A percentile compares a stretch with the other conserved stretches of the same genome.
These are phyloP conservation scores for Mactromeris polynyma DNA, from an alignment of 2,888 invertebrate genomes.

Conservation along the genomic window DNA sequence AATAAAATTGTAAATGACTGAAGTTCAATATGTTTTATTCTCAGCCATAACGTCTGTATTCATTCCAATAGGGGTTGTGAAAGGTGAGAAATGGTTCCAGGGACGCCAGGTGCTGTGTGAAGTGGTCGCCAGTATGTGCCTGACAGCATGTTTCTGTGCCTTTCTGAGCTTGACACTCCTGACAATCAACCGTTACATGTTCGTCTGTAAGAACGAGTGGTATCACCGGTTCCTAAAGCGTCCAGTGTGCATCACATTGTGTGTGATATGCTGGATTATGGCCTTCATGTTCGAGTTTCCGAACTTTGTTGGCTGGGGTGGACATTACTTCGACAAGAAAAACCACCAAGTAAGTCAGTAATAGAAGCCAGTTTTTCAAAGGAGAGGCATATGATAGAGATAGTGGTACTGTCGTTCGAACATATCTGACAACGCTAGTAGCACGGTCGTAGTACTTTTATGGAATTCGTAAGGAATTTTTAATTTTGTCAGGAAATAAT, in stretches of 20 bases:
- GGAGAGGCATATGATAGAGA: too few relatives aligned
- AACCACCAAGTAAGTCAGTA: slow-evolving; percentile 66
- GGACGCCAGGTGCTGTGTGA: slow-evolving; percentile 77
- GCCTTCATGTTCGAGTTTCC: slow-evolving; percentile 82
- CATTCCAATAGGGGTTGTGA: slow-evolving; percentile 78
- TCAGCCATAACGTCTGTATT: not conserved
- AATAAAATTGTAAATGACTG: not conserved
- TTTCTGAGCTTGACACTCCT: slow-evolving; percentile 81
- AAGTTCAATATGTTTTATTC: too few relatives aligned
- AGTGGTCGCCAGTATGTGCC: slow-evolving; percentile 79
- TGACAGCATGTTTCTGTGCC: slow-evolving; percentile 84
- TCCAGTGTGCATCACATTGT: slow-evolving; percentile 72
- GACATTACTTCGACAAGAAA: slow-evolving; percentile 82
- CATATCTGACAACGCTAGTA: too few relatives aligned
- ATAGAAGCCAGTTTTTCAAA: not conserved
- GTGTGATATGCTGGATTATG: slow-evolving; percentile 77
- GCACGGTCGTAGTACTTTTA: too few relatives aligned
- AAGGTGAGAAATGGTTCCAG: slow-evolving; percentile 82
- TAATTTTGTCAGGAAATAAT: too few relatives aligned
- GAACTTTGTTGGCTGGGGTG: slow-evolving; percentile 83
- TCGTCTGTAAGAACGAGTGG: slow-evolving; percentile 73
- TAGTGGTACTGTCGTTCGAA: too few relatives aligned
- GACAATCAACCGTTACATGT: slow-evolving; percentile 80
- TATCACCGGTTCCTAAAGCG: slow-evolving; percentile 77
- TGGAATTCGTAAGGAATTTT: too few relatives aligned